Evolutionary conservation across 2,113 vertebrate species (phyloP).

Genomic region (Hippocampus abdominalis): DNA sequence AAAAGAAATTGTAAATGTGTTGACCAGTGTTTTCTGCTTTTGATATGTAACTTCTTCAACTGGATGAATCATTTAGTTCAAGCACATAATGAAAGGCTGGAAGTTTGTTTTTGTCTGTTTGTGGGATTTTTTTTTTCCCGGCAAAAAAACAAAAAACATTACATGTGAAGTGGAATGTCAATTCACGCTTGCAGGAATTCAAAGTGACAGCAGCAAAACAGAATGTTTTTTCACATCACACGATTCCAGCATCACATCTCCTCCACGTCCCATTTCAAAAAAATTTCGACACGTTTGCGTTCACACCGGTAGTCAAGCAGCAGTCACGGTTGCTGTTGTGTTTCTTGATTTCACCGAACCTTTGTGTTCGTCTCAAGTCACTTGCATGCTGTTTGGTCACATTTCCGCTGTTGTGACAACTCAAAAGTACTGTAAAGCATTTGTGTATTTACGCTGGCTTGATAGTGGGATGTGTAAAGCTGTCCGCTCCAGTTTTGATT

Average conservation of each 20-base stretch:
- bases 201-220: conserved; percentile 17
- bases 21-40: too few species aligned
- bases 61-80: neutral
- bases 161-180: conserved; percentile 14
- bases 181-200: conserved; percentile 8
- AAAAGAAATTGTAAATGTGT: too few species aligned
- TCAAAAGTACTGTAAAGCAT: conserved; percentile 50
- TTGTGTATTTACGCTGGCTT: conserved; percentile 46
- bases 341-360: conserved; percentile 18
- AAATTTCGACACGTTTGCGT: neutral
- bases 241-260: conserved; percentile 10
- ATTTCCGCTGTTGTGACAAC: conserved; percentile 29
- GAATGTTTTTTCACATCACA: conserved; percentile 1
- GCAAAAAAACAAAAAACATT: too few species aligned
- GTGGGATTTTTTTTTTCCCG: neutral
- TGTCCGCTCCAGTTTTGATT: conserved; percentile 9
- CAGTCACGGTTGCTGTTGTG: conserved; percentile 6
- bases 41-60: conserved; percentile 2
- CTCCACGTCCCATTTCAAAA: conserved; percentile 3
- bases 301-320: conserved; percentile 15
- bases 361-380: conserved; percentile 17
- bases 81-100: too few species aligned
- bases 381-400: conserved; percentile 13
- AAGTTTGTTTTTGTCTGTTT: too few species aligned
- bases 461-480: conserved; percentile 26